Conservation (phyloP, 2,113 vertebrate species). For the Amphiprion ocellaris region DNA sequence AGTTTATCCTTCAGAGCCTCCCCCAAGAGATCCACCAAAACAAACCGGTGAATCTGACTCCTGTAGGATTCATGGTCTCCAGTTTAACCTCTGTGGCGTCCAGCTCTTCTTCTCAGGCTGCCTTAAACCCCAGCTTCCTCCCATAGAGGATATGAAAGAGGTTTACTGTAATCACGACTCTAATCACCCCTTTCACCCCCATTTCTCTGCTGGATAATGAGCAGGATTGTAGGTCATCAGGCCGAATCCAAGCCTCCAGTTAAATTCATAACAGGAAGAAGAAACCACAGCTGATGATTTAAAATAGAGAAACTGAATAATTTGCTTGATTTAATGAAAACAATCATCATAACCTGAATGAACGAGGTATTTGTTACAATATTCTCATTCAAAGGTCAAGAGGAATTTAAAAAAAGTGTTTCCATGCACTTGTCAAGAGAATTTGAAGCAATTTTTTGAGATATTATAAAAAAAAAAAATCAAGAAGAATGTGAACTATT, state of each 20-base stretch:
- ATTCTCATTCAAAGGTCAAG: too few relatives aligned
- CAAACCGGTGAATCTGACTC: not conserved
- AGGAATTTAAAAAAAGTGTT: too few relatives aligned
- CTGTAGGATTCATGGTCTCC: too few relatives aligned
- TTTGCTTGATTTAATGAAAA: too few relatives aligned
- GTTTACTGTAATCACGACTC: constrained; percentile 64
- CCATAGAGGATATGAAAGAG: constrained; percentile 47
- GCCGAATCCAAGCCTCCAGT: constrained; percentile 6
- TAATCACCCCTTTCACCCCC: constrained; percentile 60
- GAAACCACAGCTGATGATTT: not conserved
- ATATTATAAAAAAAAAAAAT: too few relatives aligned
- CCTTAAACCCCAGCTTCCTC: constrained; percentile 21
- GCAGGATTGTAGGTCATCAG: constrained; percentile 68
- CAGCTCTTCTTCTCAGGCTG: not conserved
- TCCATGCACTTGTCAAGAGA: too few relatives aligned
- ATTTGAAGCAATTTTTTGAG: too few relatives aligned
- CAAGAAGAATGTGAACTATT: too few relatives aligned
- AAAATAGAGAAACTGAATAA: too few relatives aligned
- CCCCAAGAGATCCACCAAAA: not conserved
- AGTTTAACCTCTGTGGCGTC: not conserved
- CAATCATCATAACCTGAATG: too few relatives aligned
- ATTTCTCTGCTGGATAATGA: constrained; percentile 40
- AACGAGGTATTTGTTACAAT: too few relatives aligned
- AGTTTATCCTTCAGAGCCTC: constrained; percentile 23
- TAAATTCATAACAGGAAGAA: constrained; percentile 19